Conservation (phyloP, 2,113 vertebrate genomes). For the Odobenus rosmarus region DNA sequence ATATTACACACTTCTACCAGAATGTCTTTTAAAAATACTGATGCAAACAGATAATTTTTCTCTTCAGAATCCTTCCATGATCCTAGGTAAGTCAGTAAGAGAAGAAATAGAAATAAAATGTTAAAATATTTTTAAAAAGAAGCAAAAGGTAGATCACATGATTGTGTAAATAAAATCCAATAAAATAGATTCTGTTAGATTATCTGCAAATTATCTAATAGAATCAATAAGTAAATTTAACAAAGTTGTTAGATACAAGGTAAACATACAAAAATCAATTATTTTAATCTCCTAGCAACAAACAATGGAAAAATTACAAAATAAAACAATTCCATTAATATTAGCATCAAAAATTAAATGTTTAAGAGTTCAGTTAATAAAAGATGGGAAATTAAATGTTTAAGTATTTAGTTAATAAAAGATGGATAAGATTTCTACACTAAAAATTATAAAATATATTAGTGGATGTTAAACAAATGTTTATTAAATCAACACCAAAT, state of each 20-base stretch:
- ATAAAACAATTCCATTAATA: not conserved
- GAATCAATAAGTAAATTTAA: constrained; percentile 8
- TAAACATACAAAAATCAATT: not conserved
- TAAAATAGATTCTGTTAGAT: not conserved
- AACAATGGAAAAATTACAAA: not conserved
- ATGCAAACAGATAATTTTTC: not conserved
- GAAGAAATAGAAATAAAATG: not conserved
- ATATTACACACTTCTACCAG: not conserved
- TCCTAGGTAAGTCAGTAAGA: not conserved
- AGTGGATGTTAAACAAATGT: not conserved
- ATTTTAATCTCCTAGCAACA: not conserved
- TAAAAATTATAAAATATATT: not conserved
- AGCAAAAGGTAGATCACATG: not conserved
- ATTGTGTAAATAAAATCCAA: not conserved
- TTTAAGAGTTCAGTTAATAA: not conserved
- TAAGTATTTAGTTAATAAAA: not conserved
- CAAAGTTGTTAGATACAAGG: not conserved
- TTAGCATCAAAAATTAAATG: not conserved
- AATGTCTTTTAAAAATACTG: constrained; percentile 25
- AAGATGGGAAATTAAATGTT: not conserved
- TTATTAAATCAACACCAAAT: constrained; percentile 11
- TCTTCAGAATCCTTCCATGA: not conserved
- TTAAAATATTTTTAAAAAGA: not conserved
- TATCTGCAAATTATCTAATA: not conserved
- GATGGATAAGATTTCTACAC: not conserved